Base-by-base conservation (phyloP, 2,113 vertebrate species). In the Sceloporus tristichus region DNA sequence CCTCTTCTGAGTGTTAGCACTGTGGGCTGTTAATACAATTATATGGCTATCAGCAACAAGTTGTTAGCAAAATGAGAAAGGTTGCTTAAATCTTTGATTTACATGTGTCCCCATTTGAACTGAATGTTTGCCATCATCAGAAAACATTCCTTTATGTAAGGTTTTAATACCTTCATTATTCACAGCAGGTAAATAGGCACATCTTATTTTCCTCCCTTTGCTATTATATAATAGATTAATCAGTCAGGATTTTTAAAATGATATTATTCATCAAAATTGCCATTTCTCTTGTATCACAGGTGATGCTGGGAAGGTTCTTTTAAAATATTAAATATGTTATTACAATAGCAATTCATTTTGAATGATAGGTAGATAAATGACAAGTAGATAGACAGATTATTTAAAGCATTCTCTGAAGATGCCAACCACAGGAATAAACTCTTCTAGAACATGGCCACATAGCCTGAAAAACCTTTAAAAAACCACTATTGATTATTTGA, bases 141-240 rank as follows among this genome's bases (percentile, higher is more conserved):
- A 59, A 59, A 79, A 79, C 53, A 59, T 10, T 71, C 25, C 27
- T 71, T 71, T 56, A 84, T 74, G 38, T 53, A 84, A 73, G 29
- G 10, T 34, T 34, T 34, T 54, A 84, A 21, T 23, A 56, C 53
- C 42, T 54, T 84, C 68, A 73, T 54, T 84, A 73, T 56, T 73
- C 82, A 73, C 48, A 84, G 48, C 19, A 73, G 82, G 48, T 56
- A 71, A 71, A 84, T 23, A 84, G 70, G n/a, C n/a, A 73, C 48
- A 62, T n/a, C 48, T 56, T 73, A 21, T 62, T 59, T 80, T 29
- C 21, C 19, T 73, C 1, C 48, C 19, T n/a, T 73, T 27, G 19
- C 48, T 54, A 21, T 84, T 84, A 56, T 56, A 48, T 73, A 73
- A 84, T 54, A 56, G n/a, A 53, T 71, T 71, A 71, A 71, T 84